Base-by-base conservation (phyloP, 2,888 invertebrate species). In the Sphaeridia pumilis region DNA sequence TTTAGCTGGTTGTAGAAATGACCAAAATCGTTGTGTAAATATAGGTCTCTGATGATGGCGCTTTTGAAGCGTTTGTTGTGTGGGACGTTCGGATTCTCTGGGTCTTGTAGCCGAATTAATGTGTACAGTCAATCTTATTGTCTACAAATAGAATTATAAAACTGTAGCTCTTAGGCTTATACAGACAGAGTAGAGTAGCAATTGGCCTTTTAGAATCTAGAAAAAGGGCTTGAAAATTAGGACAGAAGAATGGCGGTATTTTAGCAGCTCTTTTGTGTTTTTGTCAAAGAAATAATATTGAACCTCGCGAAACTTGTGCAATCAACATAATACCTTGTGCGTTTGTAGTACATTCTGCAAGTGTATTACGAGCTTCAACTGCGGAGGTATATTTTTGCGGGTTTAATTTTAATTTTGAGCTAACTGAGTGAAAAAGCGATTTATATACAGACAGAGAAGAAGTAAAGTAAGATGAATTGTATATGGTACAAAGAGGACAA, bases 361-460 rank as follows among this genome's bases (percentile, higher is more conserved):
- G 20, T 38, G 38, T 38, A 17, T 38, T 38, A 38, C 38, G 38
- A 38, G 38, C 38, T 38, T 38, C 17, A 38, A 38, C 7, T 31
- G 7, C 10, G 12, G 38, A 20, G 17, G 17, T 38, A 7, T 38
- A 38, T 38, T 38, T 38, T 38, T 38, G 20, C 38, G n/a, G n/a
- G n/a, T n/a, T n/a, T n/a, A n/a, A n/a, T n/a, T n/a, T n/a, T n/a
- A n/a, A n/a, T n/a, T n/a, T n/a, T n/a, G n/a, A n/a, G n/a, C n/a
- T n/a, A n/a, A 38, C 20, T 7, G 38, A 17, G 17, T 31, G 7
- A 14, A 7, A 31, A 31, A 31, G 31, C 31, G 7, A 14, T 31
- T 31, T 10, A 10, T 31, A 7, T 31, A 31, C 31, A 31, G 14
- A 31, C 31, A 31, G 14, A 10, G 7, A 31, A 10, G 31, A 10